Evolutionary conservation across 2,113 vertebrate species (phyloP).

Genomic region (Callionymus lyra): DNA sequence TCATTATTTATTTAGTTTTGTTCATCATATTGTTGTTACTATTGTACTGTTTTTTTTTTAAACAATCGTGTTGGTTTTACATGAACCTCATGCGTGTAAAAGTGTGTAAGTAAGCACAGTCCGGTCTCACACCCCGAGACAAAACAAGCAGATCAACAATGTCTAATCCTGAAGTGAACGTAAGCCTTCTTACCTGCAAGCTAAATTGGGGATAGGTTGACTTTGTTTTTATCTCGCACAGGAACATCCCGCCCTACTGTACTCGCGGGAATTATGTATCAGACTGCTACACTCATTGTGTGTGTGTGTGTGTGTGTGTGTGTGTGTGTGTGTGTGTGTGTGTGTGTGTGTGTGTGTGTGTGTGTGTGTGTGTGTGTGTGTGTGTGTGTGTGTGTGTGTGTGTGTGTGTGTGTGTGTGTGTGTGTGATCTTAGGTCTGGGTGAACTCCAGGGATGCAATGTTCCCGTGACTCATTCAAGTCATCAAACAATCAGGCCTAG

Average conservation of each 20-base stretch:
- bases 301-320: constrained; percentile 4
- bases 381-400: constrained; percentile 5
- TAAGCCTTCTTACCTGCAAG: constrained; percentile 73
- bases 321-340: no score
- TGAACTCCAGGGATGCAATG: constrained; percentile 17
- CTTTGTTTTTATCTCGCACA: constrained; percentile 67
- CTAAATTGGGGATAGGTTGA: constrained; percentile 70
- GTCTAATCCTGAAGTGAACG: constrained; percentile 65
- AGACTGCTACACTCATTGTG: constrained; percentile 13
- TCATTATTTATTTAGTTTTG: no score
- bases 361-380: constrained; percentile 5
- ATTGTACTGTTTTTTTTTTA: no score
- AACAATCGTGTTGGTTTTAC: no score
- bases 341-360: constrained; percentile 7
- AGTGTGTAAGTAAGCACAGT: constrained; percentile 7
- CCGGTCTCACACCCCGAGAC: constrained; percentile 43
- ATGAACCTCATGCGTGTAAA: constrained; percentile 7
- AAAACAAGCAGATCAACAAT: constrained; percentile 70
- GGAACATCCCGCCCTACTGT: constrained; percentile 78
- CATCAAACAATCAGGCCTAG: constrained; percentile 1
- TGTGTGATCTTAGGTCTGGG: constrained; percentile 17
- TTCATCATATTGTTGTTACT: no score
- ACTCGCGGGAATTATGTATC: constrained; percentile 51
- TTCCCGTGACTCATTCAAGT: constrained; percentile 12
- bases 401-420: constrained; percentile 7